Evolutionary conservation across 2,113 vertebrate genomes (phyloP).

Genomic region (Telmatochromis brichardi): DNA sequence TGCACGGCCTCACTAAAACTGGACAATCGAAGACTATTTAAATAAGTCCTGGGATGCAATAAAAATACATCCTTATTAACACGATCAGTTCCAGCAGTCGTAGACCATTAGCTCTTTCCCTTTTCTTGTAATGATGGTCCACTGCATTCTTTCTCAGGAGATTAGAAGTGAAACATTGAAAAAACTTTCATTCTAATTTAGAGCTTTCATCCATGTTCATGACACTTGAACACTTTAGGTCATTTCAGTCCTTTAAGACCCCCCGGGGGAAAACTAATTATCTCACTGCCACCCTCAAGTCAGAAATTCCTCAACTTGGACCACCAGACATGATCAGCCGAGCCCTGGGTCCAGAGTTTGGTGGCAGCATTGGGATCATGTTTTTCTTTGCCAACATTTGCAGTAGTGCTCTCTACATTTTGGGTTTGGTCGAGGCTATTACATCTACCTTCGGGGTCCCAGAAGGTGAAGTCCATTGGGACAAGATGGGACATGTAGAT

Average conservation of each 20-base stretch:
- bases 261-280: not conserved
- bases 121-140: not conserved
- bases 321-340: conserved; percentile 85
- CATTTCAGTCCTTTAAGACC: not conserved
- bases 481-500: not conserved
- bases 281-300: not conserved
- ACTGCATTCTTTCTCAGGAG: not conserved
- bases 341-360: conserved; percentile 83
- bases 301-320: conserved; percentile 9
- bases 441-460: conserved; percentile 73
- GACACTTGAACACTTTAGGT: not conserved
- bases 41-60: not conserved
- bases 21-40: not conserved
- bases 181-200: not conserved
- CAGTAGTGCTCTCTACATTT: conserved; percentile 78
- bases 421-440: conserved; percentile 81
- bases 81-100: not conserved
- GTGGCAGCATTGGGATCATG: conserved; percentile 86
- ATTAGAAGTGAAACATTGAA: not conserved
- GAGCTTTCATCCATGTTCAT: not conserved
- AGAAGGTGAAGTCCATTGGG: conserved; percentile 48
- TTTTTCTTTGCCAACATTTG: conserved; percentile 86
- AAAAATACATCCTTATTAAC: not conserved
- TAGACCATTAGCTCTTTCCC: not conserved
- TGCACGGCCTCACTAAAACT: not conserved